A percentile compares a stretch with the other conserved stretches of the same genome.
Conservation (phyloP, 2,113 vertebrate species). For the Chionis minor region DNA sequence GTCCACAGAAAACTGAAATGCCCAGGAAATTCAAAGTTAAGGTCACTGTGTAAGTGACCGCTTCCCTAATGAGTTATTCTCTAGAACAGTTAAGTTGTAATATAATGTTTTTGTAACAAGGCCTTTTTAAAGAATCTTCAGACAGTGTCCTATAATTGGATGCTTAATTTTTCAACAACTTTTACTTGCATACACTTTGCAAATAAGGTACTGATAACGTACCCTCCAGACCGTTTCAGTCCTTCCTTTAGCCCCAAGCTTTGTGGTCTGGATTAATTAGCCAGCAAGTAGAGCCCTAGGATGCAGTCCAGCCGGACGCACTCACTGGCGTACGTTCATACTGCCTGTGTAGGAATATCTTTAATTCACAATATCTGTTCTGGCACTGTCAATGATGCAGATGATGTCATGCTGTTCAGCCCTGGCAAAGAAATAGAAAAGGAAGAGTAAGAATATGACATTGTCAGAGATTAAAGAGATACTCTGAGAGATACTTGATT, state of each 20-base stretch:
- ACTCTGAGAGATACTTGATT: neutral
- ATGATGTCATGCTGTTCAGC: neutral
- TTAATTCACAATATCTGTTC: neutral
- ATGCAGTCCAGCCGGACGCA: neutral
- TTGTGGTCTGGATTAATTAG: neutral
- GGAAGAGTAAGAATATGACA: neutral
- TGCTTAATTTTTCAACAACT: neutral
- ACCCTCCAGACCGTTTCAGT: neutral
- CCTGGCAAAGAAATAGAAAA: neutral
- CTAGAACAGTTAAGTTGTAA: neutral
- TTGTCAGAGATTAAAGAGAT: neutral
- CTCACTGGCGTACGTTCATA: neutral
- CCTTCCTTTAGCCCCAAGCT: neutral
- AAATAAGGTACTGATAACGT: neutral
- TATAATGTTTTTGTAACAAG: accelerated
- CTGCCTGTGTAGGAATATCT: neutral
- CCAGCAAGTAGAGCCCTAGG: neutral
- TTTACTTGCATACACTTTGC: neutral
- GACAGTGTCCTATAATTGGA: neutral
- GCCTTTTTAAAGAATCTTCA: neutral
- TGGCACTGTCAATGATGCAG: neutral
- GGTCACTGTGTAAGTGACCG: neutral
- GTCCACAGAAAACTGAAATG: neutral
- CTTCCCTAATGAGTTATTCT: neutral
- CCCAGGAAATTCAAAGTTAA: neutral